A percentile compares a stretch with the other conserved stretches of the same genome.
phyloP scores from a whole-genome alignment of 2,888 invertebrate genomes.

The Harpalus rufipes region DNA sequence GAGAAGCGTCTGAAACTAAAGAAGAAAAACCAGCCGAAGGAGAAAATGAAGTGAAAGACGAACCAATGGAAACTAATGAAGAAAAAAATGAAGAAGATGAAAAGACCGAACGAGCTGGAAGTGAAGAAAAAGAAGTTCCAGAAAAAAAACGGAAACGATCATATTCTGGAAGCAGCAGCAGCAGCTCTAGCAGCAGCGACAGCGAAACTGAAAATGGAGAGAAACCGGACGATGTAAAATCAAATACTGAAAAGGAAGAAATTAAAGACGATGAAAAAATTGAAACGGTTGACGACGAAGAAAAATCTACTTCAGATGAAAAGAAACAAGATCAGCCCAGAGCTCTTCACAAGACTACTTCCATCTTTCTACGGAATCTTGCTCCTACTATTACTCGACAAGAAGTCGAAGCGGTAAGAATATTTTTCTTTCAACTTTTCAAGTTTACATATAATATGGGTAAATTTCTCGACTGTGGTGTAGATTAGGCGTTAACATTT shows the following conservation, averaged over 20 bases:
- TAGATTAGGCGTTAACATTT: too few relatives aligned
- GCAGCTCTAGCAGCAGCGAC: constrained; percentile 78
- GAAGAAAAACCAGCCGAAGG: constrained; percentile 70
- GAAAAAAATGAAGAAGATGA: constrained; percentile 72
- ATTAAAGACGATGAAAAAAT: constrained; percentile 70
- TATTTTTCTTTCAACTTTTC: neutral
- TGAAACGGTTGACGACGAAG: constrained; percentile 74
- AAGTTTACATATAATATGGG: too few relatives aligned
- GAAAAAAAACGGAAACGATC: constrained; percentile 78
- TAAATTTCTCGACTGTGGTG: too few relatives aligned
- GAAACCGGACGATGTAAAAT: constrained; percentile 69
- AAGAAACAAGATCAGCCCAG: constrained; percentile 80
- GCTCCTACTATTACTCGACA: constrained; percentile 97
- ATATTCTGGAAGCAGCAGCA: constrained; percentile 78
- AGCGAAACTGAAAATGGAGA: constrained; percentile 76
- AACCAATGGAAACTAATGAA: constrained; percentile 68
- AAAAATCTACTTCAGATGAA: constrained; percentile 75
- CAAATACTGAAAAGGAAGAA: constrained; percentile 69
- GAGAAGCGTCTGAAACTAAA: constrained; percentile 72
- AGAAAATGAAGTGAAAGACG: constrained; percentile 67
- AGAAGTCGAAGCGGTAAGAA: constrained; percentile 93
- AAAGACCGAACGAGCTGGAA: constrained; percentile 75
- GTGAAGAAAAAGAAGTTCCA: constrained; percentile 67
- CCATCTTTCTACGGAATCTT: constrained; percentile 97
- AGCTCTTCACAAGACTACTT: constrained; percentile 95